Evolutionary conservation across 1,140 invertebrate genomes (phyloP), one percentile per base, ranked within the genome.

Genomic region (Lepidostoma basale): DNA sequence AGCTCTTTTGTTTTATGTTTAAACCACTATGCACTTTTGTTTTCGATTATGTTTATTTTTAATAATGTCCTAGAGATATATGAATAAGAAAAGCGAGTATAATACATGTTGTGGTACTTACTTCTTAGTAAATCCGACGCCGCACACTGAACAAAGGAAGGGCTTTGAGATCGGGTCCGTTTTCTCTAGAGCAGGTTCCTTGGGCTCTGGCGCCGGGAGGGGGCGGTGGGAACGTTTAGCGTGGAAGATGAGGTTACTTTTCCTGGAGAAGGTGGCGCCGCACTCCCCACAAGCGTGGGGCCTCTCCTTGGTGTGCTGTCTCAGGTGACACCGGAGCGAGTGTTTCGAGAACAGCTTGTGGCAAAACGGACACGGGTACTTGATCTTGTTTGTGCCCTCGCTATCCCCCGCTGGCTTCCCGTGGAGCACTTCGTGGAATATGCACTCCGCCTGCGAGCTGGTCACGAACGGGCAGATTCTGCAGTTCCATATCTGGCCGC

Each of bases 271-370:
- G 33, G 86, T 84, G 0, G 81, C 75, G 0, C 74, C 74, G 74
- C 91, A 93, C 0, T 80, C 78, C 0, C 74, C 63, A 67, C 91
- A 93, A 16, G 84, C 75, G 69, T 86, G 93, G 0, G 92, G 91
- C 69, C 90, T 89, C 75, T 96, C 94, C 16, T 90, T 87, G 0
- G 91, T 93, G 74, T 92, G 92, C 25, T 85, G 83, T 20, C 88
- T 82, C 39, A 93, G 79, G 75, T 94, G 92, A 25, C 86, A 85
- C 1, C 87, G 81, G 10, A 94, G 78, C 0, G 89, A 88, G 0
- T 85, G 77, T 74, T 91, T 92, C 10, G 80, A 85, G 69, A 93
- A 90, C 14, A 85, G 83, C 66, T 90, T 90, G 0, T 88, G 80
- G 68, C 92, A 92, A 1, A 88, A 69, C 0, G 87, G 86, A 71